Conservation (phyloP, 2,113 vertebrate genomes). For the Sorex fumeus region DNA sequence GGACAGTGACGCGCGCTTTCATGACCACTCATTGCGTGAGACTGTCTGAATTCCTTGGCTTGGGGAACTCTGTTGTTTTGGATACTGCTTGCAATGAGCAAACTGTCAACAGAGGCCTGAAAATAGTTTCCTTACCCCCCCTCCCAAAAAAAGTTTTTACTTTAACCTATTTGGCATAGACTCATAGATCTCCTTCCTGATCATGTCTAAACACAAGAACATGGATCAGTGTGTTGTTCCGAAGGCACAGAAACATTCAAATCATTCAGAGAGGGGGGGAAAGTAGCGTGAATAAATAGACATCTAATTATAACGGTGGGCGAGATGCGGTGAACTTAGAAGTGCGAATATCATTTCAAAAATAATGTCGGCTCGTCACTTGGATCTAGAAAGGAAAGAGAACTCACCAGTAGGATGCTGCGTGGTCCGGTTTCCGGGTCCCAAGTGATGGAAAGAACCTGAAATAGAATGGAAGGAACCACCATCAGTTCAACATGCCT, state of each 20-base stretch:
- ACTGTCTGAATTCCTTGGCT: constrained; percentile 56
- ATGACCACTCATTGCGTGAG: constrained; percentile 22
- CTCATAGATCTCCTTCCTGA: constrained; percentile 42
- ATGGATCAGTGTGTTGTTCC: not conserved
- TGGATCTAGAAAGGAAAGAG: constrained; percentile 52
- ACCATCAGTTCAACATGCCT: constrained; percentile 42
- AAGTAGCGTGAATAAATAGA: constrained; percentile 59
- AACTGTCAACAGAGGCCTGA: constrained; percentile 56
- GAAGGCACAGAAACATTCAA: constrained; percentile 59
- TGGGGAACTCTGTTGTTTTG: constrained; percentile 28
- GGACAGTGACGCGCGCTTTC: not conserved
- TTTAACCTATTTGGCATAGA: constrained; percentile 57
- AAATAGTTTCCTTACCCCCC: constrained; percentile 31
- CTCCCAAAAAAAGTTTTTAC: constrained; percentile 43
- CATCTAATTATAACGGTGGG: constrained; percentile 14
- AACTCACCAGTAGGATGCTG: constrained; percentile 72
- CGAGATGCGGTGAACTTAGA: constrained; percentile 27
- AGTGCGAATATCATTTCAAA: constrained; percentile 59
- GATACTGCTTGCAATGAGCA: constrained; percentile 54
- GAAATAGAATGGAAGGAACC: constrained; percentile 73
- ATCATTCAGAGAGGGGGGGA: constrained; percentile 2
- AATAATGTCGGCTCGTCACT: constrained; percentile 27
- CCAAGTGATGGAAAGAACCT: constrained; percentile 61
- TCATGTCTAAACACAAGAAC: constrained; percentile 51
- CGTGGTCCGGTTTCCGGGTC: constrained; percentile 28